Conservation (phyloP, 2,888 invertebrate genomes). For the Volucella zonaria region DNA sequence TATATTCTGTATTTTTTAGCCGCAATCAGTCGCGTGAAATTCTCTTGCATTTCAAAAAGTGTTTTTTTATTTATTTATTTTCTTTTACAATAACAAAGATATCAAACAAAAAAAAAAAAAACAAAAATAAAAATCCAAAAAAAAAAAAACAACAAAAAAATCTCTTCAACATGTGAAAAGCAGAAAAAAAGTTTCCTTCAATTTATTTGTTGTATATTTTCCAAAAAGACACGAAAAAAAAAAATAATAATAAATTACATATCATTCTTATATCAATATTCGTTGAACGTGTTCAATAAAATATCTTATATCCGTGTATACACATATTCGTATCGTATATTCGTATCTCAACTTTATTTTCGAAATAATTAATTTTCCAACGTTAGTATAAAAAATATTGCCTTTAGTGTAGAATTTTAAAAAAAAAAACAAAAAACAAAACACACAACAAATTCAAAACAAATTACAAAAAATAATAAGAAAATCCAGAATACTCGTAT, state of each 20-base stretch:
- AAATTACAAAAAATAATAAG: not conserved
- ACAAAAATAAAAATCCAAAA: constrained; percentile 17
- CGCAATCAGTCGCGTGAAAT: constrained; percentile 72
- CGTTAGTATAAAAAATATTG: constrained; percentile 35
- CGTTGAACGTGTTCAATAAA: constrained; percentile 69
- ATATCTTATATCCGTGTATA: constrained; percentile 39
- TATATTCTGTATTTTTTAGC: constrained; percentile 72
- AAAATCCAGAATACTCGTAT: constrained; percentile 8
- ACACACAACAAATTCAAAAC: not conserved
- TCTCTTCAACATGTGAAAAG: constrained; percentile 55
- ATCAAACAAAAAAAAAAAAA: constrained; percentile 16
- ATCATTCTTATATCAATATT: constrained; percentile 69
- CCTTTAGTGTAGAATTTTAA: not conserved
- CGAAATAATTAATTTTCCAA: constrained; percentile 34
- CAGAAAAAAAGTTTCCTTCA: not conserved
- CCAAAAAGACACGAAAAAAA: constrained; percentile 5
- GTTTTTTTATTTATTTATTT: constrained; percentile 47
- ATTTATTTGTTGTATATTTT: not conserved
- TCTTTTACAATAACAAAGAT: constrained; percentile 1
- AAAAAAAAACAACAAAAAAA: constrained; percentile 16
- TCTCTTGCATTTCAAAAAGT: constrained; percentile 70
- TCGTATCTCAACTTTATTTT: constrained; percentile 11
- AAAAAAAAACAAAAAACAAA: not conserved
- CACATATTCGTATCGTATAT: constrained; percentile 6
- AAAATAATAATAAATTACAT: constrained; percentile 55